These are phyloP conservation scores for Callipepla squamata DNA, from an alignment of 2,113 vertebrate genomes.

Conservation along the genomic window DNA sequence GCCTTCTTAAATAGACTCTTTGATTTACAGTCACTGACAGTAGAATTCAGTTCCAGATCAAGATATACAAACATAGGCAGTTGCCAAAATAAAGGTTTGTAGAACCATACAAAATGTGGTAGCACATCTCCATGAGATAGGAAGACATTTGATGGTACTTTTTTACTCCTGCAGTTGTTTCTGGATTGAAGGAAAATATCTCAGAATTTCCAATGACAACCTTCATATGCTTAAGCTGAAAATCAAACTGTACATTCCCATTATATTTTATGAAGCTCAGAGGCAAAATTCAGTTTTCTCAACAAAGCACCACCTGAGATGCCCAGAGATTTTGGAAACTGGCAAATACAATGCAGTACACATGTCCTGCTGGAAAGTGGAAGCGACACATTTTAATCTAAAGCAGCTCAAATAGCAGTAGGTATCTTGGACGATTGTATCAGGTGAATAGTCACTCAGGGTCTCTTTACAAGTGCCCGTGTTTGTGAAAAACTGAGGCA, in stretches of 20 bases:
- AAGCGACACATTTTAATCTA: accelerated
- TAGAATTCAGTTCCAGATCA: background rate
- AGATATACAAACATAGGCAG: background rate
- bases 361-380: background rate
- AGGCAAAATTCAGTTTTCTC: background rate
- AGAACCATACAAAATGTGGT: background rate
- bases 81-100: background rate
- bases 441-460: background rate
- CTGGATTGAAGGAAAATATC: background rate
- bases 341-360: background rate
- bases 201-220: background rate
- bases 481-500: background rate
- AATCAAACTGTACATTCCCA: background rate
- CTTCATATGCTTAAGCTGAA: background rate
- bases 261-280: background rate
- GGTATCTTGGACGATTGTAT: background rate
- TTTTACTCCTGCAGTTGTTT: background rate
- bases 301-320: background rate
- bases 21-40: background rate
- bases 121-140: background rate
- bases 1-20: background rate
- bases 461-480: background rate
- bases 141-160: background rate
- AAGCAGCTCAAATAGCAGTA: background rate
- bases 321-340: background rate